Conservation (phyloP, 2,113 vertebrate genomes). For the Corythoichthys haematopterus region DNA sequence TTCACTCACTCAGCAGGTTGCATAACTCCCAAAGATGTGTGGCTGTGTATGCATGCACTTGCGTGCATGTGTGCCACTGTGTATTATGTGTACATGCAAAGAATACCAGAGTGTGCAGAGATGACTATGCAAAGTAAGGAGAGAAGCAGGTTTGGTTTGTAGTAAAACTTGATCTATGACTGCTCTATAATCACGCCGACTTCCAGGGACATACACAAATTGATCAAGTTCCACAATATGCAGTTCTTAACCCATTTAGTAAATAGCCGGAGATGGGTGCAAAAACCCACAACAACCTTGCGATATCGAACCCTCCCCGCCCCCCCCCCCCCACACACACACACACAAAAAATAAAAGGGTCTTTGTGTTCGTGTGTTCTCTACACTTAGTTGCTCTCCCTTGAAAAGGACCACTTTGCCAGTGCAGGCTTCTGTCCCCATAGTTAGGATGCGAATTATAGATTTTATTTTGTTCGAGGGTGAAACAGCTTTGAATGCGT, state of each 20-base stretch:
- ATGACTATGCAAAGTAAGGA: constrained; percentile 68
- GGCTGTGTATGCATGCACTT: constrained; percentile 49
- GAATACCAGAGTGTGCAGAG: constrained; percentile 39
- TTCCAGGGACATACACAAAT: constrained; percentile 26
- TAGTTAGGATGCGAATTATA: constrained; percentile 67
- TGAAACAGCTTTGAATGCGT: constrained; percentile 43
- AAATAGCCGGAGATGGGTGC: constrained; percentile 31
- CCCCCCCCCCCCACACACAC: too few species aligned
- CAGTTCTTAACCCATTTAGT: constrained; percentile 37
- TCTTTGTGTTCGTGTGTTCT: constrained; percentile 6
- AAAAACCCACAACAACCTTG: not conserved
- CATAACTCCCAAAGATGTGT: constrained; percentile 60
- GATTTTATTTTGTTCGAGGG: constrained; percentile 58
- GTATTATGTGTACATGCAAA: constrained; percentile 18
- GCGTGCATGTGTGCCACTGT: constrained; percentile 8
- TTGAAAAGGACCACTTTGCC: constrained; percentile 45
- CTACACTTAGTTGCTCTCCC: constrained; percentile 17
- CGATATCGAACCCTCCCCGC: not conserved
- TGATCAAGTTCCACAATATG: constrained; percentile 38
- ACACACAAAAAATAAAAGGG: not conserved
- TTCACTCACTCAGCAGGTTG: constrained; percentile 64
- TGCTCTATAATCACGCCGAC: constrained; percentile 59
- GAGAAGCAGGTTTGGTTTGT: constrained; percentile 63
- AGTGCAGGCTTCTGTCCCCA: constrained; percentile 19
- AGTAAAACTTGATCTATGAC: constrained; percentile 72